A percentile compares a stretch with the other conserved stretches of the same genome.
These are phyloP conservation scores for Drosophila diplacantha DNA, from an alignment of 2,888 invertebrate genomes.

Conservation along the genomic window DNA sequence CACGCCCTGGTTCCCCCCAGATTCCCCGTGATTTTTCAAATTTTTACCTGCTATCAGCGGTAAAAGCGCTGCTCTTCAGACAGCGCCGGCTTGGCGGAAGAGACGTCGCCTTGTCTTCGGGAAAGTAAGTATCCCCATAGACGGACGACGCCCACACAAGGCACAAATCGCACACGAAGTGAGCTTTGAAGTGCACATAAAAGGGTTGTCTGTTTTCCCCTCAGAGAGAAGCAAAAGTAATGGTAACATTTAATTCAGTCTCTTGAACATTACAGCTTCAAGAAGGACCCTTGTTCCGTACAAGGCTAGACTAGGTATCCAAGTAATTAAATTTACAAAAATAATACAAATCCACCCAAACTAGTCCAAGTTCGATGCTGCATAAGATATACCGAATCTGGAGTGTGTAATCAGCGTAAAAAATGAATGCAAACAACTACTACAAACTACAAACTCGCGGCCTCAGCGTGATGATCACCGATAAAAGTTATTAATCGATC, in stretches of 20 bases:
- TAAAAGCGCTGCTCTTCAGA: slow-evolving; percentile 48
- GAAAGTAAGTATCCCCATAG: slow-evolving; percentile 18
- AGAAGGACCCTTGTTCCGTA: background rate
- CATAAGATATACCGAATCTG: slow-evolving; percentile 2
- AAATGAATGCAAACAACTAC: slow-evolving; percentile 3
- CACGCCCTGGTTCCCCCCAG: slow-evolving; percentile 45
- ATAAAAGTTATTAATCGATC: slow-evolving; percentile 20
- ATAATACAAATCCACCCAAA: slow-evolving; percentile 1
- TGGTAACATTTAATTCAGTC: background rate
- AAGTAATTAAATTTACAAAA: background rate
- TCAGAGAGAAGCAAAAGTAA: background rate
- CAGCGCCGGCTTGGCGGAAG: slow-evolving; percentile 56
- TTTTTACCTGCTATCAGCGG: slow-evolving; percentile 51
- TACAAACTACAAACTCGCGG: too few relatives aligned
- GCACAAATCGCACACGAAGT: background rate
- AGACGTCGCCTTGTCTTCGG: slow-evolving; percentile 32
- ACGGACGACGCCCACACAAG: slow-evolving; percentile 18
- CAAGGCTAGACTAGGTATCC: too few relatives aligned
- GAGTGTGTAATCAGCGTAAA: slow-evolving; percentile 33
- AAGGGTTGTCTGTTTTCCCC: slow-evolving; percentile 2
- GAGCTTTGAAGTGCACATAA: background rate
- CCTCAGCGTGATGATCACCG: background rate
- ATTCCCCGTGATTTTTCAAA: slow-evolving; percentile 2
- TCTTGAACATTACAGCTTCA: background rate
- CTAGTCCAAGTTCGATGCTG: slow-evolving; percentile 22